Evolutionary conservation across 1,140 invertebrate species (phyloP).

Genomic region (Thaumatotibia leucotreta): DNA sequence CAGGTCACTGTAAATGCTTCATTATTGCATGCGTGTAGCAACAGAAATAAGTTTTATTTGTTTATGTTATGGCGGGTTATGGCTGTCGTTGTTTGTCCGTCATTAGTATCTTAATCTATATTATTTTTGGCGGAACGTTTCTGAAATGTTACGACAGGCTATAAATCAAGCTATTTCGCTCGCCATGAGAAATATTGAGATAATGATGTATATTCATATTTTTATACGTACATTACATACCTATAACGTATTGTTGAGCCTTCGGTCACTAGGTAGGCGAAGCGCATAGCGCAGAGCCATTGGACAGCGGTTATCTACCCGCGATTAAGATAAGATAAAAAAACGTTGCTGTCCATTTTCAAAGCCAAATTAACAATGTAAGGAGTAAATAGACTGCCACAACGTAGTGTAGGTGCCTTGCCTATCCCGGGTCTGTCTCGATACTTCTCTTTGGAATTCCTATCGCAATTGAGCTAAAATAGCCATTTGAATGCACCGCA

Average conservation of each 20-base stretch:
- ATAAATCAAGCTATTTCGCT: conserved; percentile 31
- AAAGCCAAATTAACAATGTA: conserved; percentile 7
- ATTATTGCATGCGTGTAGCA: conserved; percentile 72
- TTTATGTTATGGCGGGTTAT: conserved; percentile 62
- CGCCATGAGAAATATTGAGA: conserved; percentile 31
- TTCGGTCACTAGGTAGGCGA: conserved; percentile 28
- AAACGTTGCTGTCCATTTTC: not conserved
- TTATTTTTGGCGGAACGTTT: conserved; percentile 46
- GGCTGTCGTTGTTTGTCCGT: conserved; percentile 45
- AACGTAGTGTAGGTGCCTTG: conserved; percentile 30
- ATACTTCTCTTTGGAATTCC: not conserved
- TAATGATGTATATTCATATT: conserved; percentile 31
- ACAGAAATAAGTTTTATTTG: conserved; percentile 67
- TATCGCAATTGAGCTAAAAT: not conserved
- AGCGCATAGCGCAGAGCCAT: conserved; percentile 12
- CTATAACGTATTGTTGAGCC: conserved; percentile 22
- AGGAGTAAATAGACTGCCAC: conserved; percentile 34
- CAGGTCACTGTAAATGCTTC: conserved; percentile 61
- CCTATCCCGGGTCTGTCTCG: conserved; percentile 7
- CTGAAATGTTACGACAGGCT: conserved; percentile 28
- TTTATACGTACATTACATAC: conserved; percentile 19
- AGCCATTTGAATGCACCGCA: not conserved
- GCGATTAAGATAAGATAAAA: conserved; percentile 5
- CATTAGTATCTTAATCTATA: conserved; percentile 39
- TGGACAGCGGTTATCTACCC: not conserved